Base-by-base conservation (phyloP, 2,113 vertebrate genomes). In the Psilopsiagon aymara region DNA sequence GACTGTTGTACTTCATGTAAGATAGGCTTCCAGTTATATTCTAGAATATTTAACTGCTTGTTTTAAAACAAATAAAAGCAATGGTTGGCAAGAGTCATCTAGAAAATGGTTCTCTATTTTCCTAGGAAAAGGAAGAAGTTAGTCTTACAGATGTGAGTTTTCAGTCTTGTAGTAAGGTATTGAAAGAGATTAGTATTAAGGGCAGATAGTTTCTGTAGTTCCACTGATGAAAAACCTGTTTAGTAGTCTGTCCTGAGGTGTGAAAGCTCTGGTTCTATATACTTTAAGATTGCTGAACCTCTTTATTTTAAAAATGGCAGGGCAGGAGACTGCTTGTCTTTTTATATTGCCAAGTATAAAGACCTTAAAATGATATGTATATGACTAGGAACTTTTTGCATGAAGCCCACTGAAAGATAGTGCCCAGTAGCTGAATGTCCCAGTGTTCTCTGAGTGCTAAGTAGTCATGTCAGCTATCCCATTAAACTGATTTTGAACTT, bases 121-220 rank as follows among this genome's bases (percentile, higher is more conserved):
- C 53, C 29, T n/a, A 82, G 67, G 20, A 71, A 70, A 55, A 78
- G 8, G 20, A 62, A 31, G 24, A 51, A 41, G 13, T 43, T 62
- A 11, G 27, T 46, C 23, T 7, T 74, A 29, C 29, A 51, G 37
- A 8, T 1, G 17, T 0, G 0, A 0, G 7, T 80, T 75, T 91
- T 86, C 35, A 55, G 29, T 43, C 47, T 70, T 51, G 2, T 49
- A 41, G 11, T 53, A 28, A 29, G 20, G 8, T 91, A 16, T 44
- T 24, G 41, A 62, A 82, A 57, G 21, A 20, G 4, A 13, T 51
- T 37, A 20, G 13, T 46, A 6, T 44, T 63, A 68, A 78, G 29
- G 13, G 53, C 7, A 27, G 25, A 2, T 31, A 53, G 29, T 8
- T 46, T 74, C 19, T 55, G 0, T 43, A 43, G 35, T 51, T 90